phyloP scores from a whole-genome alignment of 2,888 invertebrate species.

The Harmothoe impar region DNA sequence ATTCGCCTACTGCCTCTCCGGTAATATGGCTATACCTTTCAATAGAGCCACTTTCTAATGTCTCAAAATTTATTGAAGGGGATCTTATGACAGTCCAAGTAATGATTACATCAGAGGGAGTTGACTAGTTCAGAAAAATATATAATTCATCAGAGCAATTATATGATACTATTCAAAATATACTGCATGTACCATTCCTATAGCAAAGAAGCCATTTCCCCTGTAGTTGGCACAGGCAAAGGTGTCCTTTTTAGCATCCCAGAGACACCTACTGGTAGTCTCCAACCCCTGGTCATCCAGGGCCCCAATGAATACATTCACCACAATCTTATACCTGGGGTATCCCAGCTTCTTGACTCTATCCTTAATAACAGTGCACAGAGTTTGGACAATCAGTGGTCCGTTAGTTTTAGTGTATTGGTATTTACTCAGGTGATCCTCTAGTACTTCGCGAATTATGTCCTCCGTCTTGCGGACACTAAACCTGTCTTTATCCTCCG shows the following conservation, averaged over 20 bases:
- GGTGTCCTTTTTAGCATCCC: conserved; percentile 43
- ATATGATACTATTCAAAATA: neutral
- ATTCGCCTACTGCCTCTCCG: no score
- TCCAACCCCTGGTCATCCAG: conserved; percentile 17
- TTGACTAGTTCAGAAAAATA: no score
- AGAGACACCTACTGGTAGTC: neutral
- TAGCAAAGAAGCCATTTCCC: conserved; percentile 20
- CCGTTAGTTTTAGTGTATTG: neutral
- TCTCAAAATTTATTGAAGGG: no score
- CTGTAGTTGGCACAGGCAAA: conserved; percentile 37
- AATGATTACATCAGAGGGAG: no score
- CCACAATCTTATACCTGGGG: conserved; percentile 28
- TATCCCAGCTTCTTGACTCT: conserved; percentile 45
- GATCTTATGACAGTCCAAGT: no score
- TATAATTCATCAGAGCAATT: neutral
- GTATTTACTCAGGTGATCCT: conserved; percentile 3
- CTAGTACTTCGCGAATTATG: neutral
- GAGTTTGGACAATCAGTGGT: neutral
- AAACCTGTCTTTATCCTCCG: neutral
- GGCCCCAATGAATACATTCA: conserved; percentile 18
- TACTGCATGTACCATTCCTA: conserved; percentile 24
- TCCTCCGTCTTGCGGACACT: neutral
- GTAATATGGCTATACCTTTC: no score
- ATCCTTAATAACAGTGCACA: conserved; percentile 45
- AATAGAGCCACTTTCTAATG: no score